Evolutionary conservation across 2,888 invertebrate genomes (phyloP).

Genomic region (Agrotis segetum): DNA sequence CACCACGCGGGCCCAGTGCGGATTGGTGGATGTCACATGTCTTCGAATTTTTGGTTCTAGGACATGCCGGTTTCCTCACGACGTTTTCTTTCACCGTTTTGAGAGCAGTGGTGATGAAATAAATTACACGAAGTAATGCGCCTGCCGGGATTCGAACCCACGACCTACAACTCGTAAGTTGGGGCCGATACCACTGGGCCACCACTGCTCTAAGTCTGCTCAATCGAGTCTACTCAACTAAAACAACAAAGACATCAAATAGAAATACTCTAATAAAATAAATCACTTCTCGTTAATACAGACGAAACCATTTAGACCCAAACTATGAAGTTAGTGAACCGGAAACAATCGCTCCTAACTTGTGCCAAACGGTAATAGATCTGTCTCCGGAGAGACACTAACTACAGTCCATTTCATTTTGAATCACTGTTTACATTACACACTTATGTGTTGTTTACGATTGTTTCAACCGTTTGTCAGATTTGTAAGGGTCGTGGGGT

Average conservation of each 20-base stretch:
- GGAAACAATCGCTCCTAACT: conserved; percentile 54
- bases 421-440: conserved; percentile 66
- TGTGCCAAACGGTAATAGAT: conserved; percentile 57
- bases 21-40: no score
- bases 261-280: conserved; percentile 2
- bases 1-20: no score
- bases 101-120: no score
- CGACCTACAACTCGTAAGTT: no score
- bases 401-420: conserved; percentile 61
- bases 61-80: no score
- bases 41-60: no score
- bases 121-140: no score
- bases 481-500: conserved; percentile 5
- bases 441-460: conserved; percentile 60
- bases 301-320: conserved; percentile 19
- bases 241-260: conserved; percentile 2
- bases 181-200: no score
- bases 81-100: no score
- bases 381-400: conserved; percentile 59
- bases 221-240: not conserved
- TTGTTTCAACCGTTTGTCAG: conserved; percentile 24
- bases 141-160: no score
- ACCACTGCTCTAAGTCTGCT: no score
- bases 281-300: conserved; percentile 20
- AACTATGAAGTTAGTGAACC: conserved; percentile 43